A percentile compares a stretch with the other conserved stretches of the same genome.
phyloP scores from a whole-genome alignment of 2,888 invertebrate species.

The Aporophyla lueneburgensis region DNA sequence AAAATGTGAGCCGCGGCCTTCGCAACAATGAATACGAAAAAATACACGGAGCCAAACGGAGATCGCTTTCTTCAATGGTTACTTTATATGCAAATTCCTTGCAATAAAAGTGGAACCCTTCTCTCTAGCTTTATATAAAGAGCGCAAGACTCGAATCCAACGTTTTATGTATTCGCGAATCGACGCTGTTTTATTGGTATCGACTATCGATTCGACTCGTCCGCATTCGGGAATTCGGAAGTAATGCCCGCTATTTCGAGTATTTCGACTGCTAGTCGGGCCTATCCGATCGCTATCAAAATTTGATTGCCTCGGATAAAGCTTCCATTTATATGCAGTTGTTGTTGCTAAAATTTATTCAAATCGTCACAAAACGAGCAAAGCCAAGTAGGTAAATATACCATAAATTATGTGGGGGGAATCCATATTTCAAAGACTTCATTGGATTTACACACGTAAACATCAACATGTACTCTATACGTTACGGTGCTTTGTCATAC shows the following conservation, averaged over 20 bases:
- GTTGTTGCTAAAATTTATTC: conserved; percentile 72
- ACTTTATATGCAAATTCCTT: conserved; percentile 91
- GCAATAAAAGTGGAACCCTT: conserved; percentile 90
- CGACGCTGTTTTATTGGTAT: conserved; percentile 89
- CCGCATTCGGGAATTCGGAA: conserved; percentile 86
- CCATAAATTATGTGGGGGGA: conserved; percentile 62
- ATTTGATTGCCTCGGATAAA: conserved; percentile 83
- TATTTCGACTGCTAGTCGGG: conserved; percentile 83
- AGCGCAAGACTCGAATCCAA: conserved; percentile 87
- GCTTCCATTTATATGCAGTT: conserved; percentile 81
- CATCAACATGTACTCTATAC: conserved; percentile 52
- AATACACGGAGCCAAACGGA: conserved; percentile 83
- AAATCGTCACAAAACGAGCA: conserved; percentile 66
- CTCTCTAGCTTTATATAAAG: conserved; percentile 88
- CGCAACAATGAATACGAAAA: conserved; percentile 89
- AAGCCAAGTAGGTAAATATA: conserved; percentile 63
- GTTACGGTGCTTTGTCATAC: conserved; percentile 54
- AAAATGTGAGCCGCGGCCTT: conserved; percentile 87
- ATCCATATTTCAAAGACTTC: conserved; percentile 68
- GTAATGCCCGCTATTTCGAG: conserved; percentile 85
- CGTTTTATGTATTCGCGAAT: conserved; percentile 90
- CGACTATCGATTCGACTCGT: conserved; percentile 87
- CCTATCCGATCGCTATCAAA: conserved; percentile 87
- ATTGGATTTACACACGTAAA: conserved; percentile 68
- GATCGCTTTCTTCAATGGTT: conserved; percentile 91